Evolutionary conservation across 2,888 invertebrate species (phyloP), one percentile per base, ranked within the genome.

Genomic region (Caenorhabditis sinica): DNA sequence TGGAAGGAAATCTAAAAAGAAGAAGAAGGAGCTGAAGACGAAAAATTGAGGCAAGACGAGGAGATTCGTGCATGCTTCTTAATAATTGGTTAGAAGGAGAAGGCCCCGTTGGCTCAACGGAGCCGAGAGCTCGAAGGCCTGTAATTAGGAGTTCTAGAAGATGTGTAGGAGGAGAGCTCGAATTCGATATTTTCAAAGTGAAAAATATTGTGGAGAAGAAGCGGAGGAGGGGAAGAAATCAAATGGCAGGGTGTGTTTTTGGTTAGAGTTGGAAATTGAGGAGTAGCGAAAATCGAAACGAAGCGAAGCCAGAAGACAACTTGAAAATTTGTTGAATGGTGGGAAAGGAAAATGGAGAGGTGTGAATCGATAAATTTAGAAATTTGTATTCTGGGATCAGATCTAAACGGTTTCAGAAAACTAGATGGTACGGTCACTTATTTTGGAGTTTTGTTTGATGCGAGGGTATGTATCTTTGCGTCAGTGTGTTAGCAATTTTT

Each of bases 81-180:
- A 79, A 79, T 79, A 79, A 79, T 79, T 79, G 79, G 79, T 82
- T 74, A 51, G 68, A 68, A n/a, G 49, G 51, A 36, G 49, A 43
- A 53, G 45, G 15, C 23, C 17, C 25, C 23, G 25, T 25, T 23
- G 25, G 15, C 13, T 28, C 65, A n/a, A 56, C 1, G 49, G 80
- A 53, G 74, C 60, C 49, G 28, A 53, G 45, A 51, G 36, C n/a
- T 17, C n/a, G 15, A 66, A 51, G 40, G 58, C 66, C 80, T 82
- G 82, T 76, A 82, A 82, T 82, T 82, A 82, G 82, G 82, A 61
- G 65, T 36, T 49, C 51, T 66, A 53, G 72, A 66, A 73, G 53
- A 53, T 11, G 53, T 20, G 2, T 5, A 53, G 23, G 23, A 61
- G 61, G 13, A 61, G 49, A 23, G 51, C 56, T 36, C 51, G 58